Evolutionary conservation across 2,797 vertebrate species (phyloP).

Genomic region (Tapirus indicus): DNA sequence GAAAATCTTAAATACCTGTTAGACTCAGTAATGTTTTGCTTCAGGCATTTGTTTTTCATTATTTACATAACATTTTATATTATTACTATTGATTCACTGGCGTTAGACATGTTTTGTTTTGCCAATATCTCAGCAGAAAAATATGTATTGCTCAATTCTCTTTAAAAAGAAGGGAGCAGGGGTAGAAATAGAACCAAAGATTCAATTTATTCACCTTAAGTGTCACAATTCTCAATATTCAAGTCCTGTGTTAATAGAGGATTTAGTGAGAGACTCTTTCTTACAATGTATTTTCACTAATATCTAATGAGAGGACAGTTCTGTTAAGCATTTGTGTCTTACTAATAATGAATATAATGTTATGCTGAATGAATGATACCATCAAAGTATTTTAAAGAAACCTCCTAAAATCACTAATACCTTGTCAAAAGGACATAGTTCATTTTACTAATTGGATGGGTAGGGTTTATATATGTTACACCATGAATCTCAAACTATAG

Average conservation of each 20-base stretch:
- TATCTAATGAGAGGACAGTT: background rate
- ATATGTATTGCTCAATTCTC: background rate
- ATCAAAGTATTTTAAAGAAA: slow-evolving; percentile 9
- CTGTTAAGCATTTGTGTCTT: background rate
- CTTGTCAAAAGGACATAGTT: background rate
- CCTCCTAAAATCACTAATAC: slow-evolving; percentile 37
- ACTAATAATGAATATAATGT: slow-evolving; percentile 10
- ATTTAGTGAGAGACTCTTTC: background rate
- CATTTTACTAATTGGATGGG: background rate
- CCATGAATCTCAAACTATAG: background rate
- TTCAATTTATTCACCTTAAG: background rate
- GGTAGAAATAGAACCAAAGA: background rate
- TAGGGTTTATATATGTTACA: background rate
- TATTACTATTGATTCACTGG: background rate
- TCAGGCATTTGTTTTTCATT: background rate
- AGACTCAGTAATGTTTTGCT: background rate
- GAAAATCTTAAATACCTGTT: background rate
- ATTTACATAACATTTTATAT: background rate
- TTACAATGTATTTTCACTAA: background rate
- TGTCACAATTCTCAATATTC: background rate
- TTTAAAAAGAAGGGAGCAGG: background rate
- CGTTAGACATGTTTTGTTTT: background rate
- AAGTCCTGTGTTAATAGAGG: background rate
- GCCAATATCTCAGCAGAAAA: background rate
- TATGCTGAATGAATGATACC: background rate